These are phyloP conservation scores for Corydoras sp. DNA, from an alignment of 2,113 vertebrate species.

Conservation along the genomic window DNA sequence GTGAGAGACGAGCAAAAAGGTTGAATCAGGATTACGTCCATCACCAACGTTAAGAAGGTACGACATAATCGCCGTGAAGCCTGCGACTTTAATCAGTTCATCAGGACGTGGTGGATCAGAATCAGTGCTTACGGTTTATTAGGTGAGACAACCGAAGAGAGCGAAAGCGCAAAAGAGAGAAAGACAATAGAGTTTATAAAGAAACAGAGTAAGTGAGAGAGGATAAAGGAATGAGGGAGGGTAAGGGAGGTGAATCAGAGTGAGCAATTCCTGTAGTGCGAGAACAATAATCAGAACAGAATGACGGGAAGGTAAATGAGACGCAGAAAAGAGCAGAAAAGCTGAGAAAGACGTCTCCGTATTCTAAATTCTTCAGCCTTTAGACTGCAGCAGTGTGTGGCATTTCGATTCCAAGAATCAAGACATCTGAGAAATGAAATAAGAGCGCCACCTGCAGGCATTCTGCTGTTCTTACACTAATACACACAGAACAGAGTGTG, in stretches of 20 bases:
- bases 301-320: neutral
- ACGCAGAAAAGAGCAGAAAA: neutral
- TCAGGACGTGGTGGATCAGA: no score
- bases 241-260: no score
- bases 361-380: no score
- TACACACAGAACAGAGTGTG: neutral
- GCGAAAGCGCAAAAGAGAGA: neutral
- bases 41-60: no score
- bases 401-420: neutral
- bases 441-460: constrained; percentile 23
- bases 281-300: neutral
- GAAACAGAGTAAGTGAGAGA: neutral
- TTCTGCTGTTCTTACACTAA: neutral
- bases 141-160: neutral
- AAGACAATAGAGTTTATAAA: neutral
- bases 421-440: neutral
- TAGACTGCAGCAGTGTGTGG: no score
- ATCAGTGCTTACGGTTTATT: neutral
- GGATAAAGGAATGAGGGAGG: neutral
- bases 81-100: no score
- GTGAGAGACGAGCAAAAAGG: no score
- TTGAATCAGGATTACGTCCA: no score
- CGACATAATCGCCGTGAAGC: no score
- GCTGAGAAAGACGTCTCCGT: no score
- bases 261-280: neutral